Base-by-base conservation (phyloP, 64 coral and sea anemone species). In the Porites australiensis region DNA sequence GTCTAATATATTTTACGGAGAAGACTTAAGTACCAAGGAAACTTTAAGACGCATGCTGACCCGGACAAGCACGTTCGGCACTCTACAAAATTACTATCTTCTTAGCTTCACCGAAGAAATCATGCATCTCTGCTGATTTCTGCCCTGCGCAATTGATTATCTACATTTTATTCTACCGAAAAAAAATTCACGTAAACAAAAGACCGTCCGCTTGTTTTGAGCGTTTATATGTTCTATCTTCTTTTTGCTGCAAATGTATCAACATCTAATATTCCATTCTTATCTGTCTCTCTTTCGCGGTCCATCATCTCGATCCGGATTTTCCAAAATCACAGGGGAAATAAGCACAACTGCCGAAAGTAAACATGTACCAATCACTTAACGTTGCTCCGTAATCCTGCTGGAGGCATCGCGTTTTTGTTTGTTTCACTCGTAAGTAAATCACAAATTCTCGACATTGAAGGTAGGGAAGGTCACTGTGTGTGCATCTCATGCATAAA, bases 381-480 rank as follows among this genome's bases (percentile, higher is more conserved):
- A 61, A 3, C 5, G 18, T 64, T 66, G 50, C 44, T 50, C 11
- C 19, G 50, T 49, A 12, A 64, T 67, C 62, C 81, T 8, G 9
- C 58, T 83, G 58, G 54, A 37, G 46, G 67, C 37, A 21, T 70
- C 23, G 19, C 58, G 50, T 22, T 46, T 44, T 18, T 14, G 15
- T 82, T 45, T 64, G 58, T 83, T 83, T 67, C 81, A 83, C 16
- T 83, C 81, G 8, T 49, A 10, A 83, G 43, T 67, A 66, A 47
- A 66, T 51, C 81, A 83, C 9, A 75, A 55, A 10, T 46, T 67
- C 51, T 67, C 62, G 46, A 45, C 64, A 10, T 45, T 83, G 15
- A 83, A 18, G 81, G 9, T 19, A 83, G 6, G 79, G 43, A 5
- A 52, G 11, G 61, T 68, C 44, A 83, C 66, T 63, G 51, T 61